Evolutionary conservation across 2,797 vertebrate genomes (phyloP).

Genomic region (Lepidocolaptes lacrymiger): DNA sequence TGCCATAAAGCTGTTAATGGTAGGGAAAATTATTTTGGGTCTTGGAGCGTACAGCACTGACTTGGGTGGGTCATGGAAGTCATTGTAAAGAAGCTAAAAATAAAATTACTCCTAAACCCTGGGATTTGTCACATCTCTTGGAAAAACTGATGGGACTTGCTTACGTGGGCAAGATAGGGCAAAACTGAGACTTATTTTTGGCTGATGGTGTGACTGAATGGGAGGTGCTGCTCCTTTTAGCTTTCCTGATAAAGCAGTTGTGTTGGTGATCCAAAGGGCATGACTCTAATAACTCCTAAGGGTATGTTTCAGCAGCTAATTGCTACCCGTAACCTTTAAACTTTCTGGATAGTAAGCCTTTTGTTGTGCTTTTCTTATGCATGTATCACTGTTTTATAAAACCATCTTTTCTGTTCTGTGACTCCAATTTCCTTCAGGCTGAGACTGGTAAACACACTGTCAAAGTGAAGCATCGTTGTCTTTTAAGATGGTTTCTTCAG

Average conservation of each 20-base stretch:
- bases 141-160: background rate
- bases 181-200: slow-evolving; percentile 7
- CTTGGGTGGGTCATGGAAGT: background rate
- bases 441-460: background rate
- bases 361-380: background rate
- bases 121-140: background rate
- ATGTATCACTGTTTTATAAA: background rate
- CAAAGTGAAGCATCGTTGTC: background rate
- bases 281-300: background rate
- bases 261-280: background rate
- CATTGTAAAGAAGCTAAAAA: background rate
- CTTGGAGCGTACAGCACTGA: background rate
- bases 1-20: background rate
- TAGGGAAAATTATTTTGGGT: background rate
- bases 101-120: background rate
- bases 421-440: background rate
- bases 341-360: background rate
- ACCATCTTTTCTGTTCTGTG: background rate
- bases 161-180: background rate
- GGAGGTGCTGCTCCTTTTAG: background rate
- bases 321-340: background rate
- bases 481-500: background rate
- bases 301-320: background rate
- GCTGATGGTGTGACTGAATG: background rate
- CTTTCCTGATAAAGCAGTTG: background rate